Evolutionary conservation across 2,888 invertebrate species (phyloP), one percentile per base, ranked within the genome.

Genomic region (Hirudinaria manillensis): DNA sequence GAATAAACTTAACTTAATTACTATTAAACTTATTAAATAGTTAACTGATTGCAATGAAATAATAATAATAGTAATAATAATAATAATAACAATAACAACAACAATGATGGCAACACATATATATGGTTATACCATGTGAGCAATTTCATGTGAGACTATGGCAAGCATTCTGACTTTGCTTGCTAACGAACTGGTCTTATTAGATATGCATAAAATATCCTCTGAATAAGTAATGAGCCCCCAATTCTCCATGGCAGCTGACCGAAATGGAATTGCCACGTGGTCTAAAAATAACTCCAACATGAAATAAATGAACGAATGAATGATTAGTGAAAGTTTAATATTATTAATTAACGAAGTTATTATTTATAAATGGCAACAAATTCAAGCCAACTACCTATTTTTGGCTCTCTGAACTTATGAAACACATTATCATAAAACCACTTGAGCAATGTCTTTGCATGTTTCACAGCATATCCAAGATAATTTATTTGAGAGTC

Each of bases 231-330:
- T 75, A 19, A 77, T 75, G 32, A 77, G 76, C 16, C 77, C 77
- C 76, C 75, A 77, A 70, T 76, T 75, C 73, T 77, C 77, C 77
- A 77, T 77, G 7, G 77, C 78, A 19, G 77, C 78, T 7, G 70
- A 56, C 70, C 73, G 75, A 32, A 34, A 53, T 13, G 78, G 78
- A 21, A 78, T 21, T 3, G 74, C 77, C 10, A 77, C 51, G 68
- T 78, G 78, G 27, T 77, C 78, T 78, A 73, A 61, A 45, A 45
- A 45, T 16, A 45, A 45, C 45, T 45, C 45, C 45, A 45, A 45
- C 16, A 10, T 45, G 45, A 45, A 7, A 19, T 61, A n/a, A 61
- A 61, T 2, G 13, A 61, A 16, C 13, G n/a, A 61, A 61, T 61
- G 61, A 45, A 10, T 45, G 45, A 45, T 45, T 45, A 10, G 10